Evolutionary conservation across 2,113 vertebrate species (phyloP).

Genomic region (Thunnus maccoyii): DNA sequence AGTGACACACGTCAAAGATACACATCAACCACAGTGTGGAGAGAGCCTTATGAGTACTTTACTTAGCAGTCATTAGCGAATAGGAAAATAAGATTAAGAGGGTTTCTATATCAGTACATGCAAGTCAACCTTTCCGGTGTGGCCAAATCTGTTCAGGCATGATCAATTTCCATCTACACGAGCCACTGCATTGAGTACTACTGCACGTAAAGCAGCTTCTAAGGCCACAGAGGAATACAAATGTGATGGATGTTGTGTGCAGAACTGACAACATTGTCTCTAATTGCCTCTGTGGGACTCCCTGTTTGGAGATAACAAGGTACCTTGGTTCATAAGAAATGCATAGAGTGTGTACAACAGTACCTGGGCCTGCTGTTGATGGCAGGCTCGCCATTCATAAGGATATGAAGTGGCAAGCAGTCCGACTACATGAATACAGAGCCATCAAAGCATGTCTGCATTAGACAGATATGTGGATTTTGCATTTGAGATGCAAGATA

Average conservation of each 20-base stretch:
- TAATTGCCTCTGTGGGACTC: slow-evolving; percentile 13
- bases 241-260: slow-evolving; percentile 3
- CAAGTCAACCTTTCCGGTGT: background rate
- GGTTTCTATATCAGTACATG: background rate
- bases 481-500: background rate
- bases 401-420: background rate
- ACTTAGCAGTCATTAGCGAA: background rate
- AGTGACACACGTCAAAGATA: background rate
- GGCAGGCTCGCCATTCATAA: background rate
- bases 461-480: too few species aligned
- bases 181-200: background rate
- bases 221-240: slow-evolving; percentile 5
- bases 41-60: background rate
- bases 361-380: background rate
- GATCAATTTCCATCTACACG: background rate
- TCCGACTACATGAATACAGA: background rate
- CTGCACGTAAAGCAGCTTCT: background rate
- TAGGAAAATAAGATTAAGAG: slow-evolving; percentile 20
- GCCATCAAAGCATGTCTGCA: background rate
- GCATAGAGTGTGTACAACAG: background rate
- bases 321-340: background rate
- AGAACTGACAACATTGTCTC: slow-evolving; percentile 6
- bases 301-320: slow-evolving; percentile 21
- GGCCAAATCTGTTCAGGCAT: background rate
- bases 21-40: background rate